Percentiles rank a stretch among this genome's conserved stretches.
These are phyloP conservation scores for Phoenoteleia sp. DNA, from an alignment of 2,888 invertebrate species.

Conservation along the genomic window DNA sequence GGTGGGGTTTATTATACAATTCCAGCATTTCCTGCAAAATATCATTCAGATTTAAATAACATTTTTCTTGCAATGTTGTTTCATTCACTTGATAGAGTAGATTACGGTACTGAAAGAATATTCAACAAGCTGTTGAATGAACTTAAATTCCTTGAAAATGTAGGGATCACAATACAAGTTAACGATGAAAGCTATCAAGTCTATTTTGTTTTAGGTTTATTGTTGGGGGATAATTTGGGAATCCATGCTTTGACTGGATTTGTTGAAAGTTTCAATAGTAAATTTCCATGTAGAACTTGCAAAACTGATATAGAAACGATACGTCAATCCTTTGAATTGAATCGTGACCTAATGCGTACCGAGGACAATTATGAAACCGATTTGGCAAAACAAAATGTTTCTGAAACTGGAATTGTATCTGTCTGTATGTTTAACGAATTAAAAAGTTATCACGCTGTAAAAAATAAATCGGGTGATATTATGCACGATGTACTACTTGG, in stretches of 20 bases:
- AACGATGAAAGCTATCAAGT: too few species aligned
- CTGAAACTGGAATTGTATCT: too few species aligned
- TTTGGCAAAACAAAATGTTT: too few species aligned
- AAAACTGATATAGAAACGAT: conserved; percentile 29
- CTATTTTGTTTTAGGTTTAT: conserved; percentile 26
- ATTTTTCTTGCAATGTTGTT: conserved; percentile 59
- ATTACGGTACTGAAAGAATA: too few species aligned
- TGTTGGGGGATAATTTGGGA: conserved; percentile 53
- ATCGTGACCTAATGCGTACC: conserved; percentile 23
- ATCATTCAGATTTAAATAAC: conserved; percentile 24
- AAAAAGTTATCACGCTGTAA: background rate
- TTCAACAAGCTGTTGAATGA: too few species aligned
- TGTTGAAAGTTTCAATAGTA: conserved; percentile 54
- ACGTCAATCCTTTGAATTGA: background rate
- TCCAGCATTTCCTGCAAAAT: conserved; percentile 41
- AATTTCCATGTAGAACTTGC: conserved; percentile 66
- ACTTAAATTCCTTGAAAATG: too few species aligned
- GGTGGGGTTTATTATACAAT: conserved; percentile 65
- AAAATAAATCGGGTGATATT: background rate
- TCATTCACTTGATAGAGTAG: conserved; percentile 25
- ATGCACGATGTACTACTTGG: conserved; percentile 19
- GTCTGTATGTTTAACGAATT: too few species aligned
- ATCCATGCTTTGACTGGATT: conserved; percentile 61
- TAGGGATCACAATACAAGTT: too few species aligned
- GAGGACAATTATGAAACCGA: conserved; percentile 54